Evolutionary conservation across 2,888 invertebrate species (phyloP), one percentile per base, ranked within the genome.

Genomic region (Drosophila falleni): DNA sequence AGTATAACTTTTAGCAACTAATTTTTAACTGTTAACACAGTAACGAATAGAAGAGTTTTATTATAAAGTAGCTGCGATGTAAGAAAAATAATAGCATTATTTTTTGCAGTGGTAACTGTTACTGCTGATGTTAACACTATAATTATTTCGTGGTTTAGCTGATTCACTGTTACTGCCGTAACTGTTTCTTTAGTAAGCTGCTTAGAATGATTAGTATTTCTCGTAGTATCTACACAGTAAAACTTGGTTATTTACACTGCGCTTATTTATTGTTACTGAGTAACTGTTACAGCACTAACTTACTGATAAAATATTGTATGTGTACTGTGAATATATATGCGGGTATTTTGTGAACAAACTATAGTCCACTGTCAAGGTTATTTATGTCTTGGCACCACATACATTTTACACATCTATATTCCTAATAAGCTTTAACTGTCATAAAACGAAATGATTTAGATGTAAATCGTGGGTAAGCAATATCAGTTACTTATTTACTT

Each of bases 271-370:
- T 29, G n/a, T 19, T 15, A 47, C 23, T 29, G 47, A 15, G 31
- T 49, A 49, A 31, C 31, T 16, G 50, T 51, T 39, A 53, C 29
- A 16, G 15, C 15, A 26, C 39, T 55, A 55, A 55, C 31, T 33
- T 33, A 42, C 13, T 10, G 54, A 55, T 55, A 42, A 42, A 19
- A 19, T 31, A 42, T 23, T 19, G 19, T n/a, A 9, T 41, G 39
- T 41, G 41, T 5, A 6, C 16, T 33, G 31, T 15, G 16, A 31
- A 11, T 33, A 19, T 33, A 19, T 19, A 33, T 15, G 31, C 31
- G 16, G 31, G 49, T 49, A 49, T 33, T 49, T 31, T 49, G 31
- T 31, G 31, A 11, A 8, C 19, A 8, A n/a, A 51, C 23, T 51
- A 16, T 37, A 10, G 37, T 26, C 54, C 41, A 41, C 16, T 41